A percentile compares a stretch with the other conserved stretches of the same genome.
These are phyloP conservation scores for Drosophila malerkotliana DNA, from an alignment of 1,140 invertebrate species.

Conservation along the genomic window DNA sequence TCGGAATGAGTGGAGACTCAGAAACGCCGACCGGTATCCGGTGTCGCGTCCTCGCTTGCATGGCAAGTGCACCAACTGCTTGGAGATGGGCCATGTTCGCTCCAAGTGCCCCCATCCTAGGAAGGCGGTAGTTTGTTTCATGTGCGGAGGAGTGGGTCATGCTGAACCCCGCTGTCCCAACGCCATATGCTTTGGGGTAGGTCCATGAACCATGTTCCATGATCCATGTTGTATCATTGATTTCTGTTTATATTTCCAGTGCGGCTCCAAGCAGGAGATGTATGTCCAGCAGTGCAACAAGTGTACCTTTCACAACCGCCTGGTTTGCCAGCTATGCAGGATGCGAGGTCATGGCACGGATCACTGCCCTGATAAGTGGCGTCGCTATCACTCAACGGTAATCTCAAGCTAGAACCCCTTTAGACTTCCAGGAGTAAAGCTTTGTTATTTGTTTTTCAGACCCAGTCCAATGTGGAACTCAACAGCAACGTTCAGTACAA, in stretches of 20 bases:
- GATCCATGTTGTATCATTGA: background rate
- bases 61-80: conserved; percentile 86
- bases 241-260: conserved; percentile 84
- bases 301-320: conserved; percentile 85
- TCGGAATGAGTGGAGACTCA: conserved; percentile 59
- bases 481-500: conserved; percentile 81
- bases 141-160: conserved; percentile 87
- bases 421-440: background rate
- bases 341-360: conserved; percentile 86
- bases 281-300: conserved; percentile 86
- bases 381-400: conserved; percentile 88
- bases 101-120: conserved; percentile 84
- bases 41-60: conserved; percentile 54
- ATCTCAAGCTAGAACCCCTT: conserved; percentile 33
- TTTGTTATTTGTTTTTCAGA: conserved; percentile 65
- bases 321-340: conserved; percentile 86
- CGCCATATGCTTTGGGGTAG: conserved; percentile 88
- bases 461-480: conserved; percentile 79
- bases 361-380: conserved; percentile 88
- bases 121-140: conserved; percentile 85
- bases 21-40: conserved; percentile 79
- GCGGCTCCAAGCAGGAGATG: conserved; percentile 86
- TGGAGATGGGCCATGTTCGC: conserved; percentile 85
- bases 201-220: conserved; percentile 27
- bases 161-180: conserved; percentile 87